Evolutionary conservation across 2,797 vertebrate genomes (phyloP), one percentile per base, ranked within the genome.

Genomic region (Numenius phaeopus): DNA sequence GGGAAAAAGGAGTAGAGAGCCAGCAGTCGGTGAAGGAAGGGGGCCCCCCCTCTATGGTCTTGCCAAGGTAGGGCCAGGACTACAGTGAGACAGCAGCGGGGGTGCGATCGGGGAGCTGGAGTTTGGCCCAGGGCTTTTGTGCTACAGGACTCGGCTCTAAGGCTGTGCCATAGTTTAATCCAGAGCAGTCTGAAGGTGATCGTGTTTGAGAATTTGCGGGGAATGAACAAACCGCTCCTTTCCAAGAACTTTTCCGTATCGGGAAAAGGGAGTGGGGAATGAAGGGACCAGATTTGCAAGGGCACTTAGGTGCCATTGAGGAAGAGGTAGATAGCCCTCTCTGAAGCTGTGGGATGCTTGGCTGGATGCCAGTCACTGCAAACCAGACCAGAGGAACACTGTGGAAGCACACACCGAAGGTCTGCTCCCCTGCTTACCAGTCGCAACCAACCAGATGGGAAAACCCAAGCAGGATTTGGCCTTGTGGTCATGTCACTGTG

Each of bases 281-380:
- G 52, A 87, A 93, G 70, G 71, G 91, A 61, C 66, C 90, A 84
- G 55, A 91, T 94, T 95, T 80, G 78, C 80, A 94, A 97, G 97
- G 97, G 97, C 97, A 97, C 96, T 97, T 96, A 30, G 95, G 94
- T 95, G 94, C 96, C 97, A 0, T 87, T 79, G 93, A 95, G 69
- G 87, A 97, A 86, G 96, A 97, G 97, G 97, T 97, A 97, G 96
- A 83, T 91, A 95, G 69, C 91, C 96, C 97, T 96, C 96, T 97
- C 76, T 88, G 76, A 93, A 96, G 72, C 55, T 3, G 21, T 88
- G 69, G 82, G 75, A 23, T 91, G 42, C 67, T 91, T 80, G 87
- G 49, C 69, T 91, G 82, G 57, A 34, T 37, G 24, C 12, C 24
- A 73, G 54, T 47, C 58, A 10, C 84, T 64, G 40, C 54, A 59